Evolutionary conservation across 2,113 vertebrate species (phyloP).

Genomic region (Aplodontia rufa): DNA sequence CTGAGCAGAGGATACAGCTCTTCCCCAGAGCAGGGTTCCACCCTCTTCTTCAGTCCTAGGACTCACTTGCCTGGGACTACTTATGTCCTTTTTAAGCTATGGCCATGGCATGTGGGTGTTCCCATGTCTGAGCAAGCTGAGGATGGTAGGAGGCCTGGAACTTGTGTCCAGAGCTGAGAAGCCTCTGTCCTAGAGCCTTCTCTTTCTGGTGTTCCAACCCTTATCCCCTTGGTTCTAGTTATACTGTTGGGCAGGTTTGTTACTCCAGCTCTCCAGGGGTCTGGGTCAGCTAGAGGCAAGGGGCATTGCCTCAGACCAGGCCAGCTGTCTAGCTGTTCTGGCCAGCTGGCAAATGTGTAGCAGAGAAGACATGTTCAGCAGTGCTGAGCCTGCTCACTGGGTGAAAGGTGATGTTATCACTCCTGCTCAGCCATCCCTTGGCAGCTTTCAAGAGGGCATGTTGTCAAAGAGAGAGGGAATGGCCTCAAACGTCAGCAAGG

Average conservation of each 20-base stretch:
- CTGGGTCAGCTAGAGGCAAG: slow-evolving; percentile 2
- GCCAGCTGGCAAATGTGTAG: neutral
- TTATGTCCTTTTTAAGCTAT: neutral
- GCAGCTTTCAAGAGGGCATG: slow-evolving; percentile 25
- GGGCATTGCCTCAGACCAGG: neutral
- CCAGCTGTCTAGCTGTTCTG: neutral
- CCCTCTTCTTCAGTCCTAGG: neutral
- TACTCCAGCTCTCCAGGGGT: neutral
- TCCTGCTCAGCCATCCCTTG: slow-evolving; percentile 23
- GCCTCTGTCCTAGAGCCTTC: neutral
- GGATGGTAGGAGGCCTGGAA: neutral
- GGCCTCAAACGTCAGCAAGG: neutral
- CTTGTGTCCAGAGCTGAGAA: neutral
- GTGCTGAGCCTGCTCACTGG: slow-evolving; percentile 27
- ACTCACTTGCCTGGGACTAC: neutral
- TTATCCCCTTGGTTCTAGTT: neutral
- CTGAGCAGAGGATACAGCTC: neutral
- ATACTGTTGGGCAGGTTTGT: neutral
- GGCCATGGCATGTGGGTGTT: neutral
- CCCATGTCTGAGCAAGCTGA: neutral
- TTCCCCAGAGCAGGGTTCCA: neutral
- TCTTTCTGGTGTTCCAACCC: neutral
- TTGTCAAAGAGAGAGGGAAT: slow-evolving; percentile 45
- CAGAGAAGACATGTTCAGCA: neutral
- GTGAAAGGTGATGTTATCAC: slow-evolving; percentile 54